Evolutionary conservation across 2,888 invertebrate species (phyloP).

Genomic region (Lumbricus terrestris): DNA sequence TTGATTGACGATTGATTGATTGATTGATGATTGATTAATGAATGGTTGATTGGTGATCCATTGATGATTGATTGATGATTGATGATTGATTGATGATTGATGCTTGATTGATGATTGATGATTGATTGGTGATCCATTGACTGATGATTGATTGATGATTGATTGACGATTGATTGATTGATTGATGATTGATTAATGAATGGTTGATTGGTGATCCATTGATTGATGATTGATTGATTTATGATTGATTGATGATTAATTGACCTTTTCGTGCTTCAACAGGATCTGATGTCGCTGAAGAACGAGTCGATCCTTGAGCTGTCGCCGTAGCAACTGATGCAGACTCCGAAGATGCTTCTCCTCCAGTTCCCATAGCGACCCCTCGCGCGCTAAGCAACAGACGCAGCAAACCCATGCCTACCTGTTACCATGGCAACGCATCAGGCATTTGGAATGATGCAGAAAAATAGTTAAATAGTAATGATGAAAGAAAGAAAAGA

Average conservation of each 20-base stretch:
- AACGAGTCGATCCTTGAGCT: conserved; percentile 95
- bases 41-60: too few species aligned
- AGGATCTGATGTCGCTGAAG: conserved; percentile 95
- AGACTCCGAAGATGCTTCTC: conserved; percentile 96
- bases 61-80: too few species aligned
- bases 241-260: background rate
- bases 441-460: too few species aligned
- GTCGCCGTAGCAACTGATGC: conserved; percentile 87
- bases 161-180: too few species aligned
- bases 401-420: background rate
- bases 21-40: too few species aligned
- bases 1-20: too few species aligned
- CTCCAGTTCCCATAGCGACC: conserved; percentile 94
- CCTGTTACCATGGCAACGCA: background rate
- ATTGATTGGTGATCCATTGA: background rate
- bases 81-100: background rate
- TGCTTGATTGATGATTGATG: background rate
- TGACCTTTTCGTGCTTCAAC: conserved; percentile 83
- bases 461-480: too few species aligned
- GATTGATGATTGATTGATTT: background rate
- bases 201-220: background rate
- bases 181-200: background rate
- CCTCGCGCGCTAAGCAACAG: conserved; percentile 71
- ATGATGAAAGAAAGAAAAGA: too few species aligned
- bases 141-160: background rate